Percentiles rank a stretch among this genome's conserved stretches.
phyloP scores from a whole-genome alignment of 2,113 vertebrate species.

The Labeo rohita region DNA sequence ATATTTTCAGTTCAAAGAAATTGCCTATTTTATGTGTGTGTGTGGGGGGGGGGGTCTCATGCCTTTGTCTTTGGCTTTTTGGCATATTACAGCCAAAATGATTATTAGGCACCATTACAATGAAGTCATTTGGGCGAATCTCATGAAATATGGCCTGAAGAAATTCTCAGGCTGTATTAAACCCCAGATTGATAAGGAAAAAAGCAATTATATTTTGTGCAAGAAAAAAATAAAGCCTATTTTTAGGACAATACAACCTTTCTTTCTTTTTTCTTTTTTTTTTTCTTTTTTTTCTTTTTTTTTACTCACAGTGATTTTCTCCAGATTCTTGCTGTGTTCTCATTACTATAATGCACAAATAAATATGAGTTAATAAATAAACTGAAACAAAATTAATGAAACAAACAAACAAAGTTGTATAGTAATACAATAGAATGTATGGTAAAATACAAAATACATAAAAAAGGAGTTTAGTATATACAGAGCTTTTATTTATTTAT shows the following conservation, averaged over 20 bases:
- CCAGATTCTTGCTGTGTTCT: neutral
- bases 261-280: too few relatives aligned
- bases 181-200: neutral
- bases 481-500: too few relatives aligned
- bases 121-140: neutral
- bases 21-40: too few relatives aligned
- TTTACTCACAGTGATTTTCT: neutral
- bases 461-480: too few relatives aligned
- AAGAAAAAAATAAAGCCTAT: neutral
- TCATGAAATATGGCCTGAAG: neutral
- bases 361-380: neutral
- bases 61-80: neutral
- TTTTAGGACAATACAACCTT: neutral
- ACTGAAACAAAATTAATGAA: too few relatives aligned
- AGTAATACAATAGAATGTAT: too few relatives aligned
- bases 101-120: neutral
- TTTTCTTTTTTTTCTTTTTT: neutral
- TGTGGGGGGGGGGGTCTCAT: neutral
- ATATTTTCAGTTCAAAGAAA: too few relatives aligned
- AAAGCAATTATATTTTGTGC: neutral
- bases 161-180: neutral
- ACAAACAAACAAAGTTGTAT: neutral
- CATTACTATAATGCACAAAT: neutral
- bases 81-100: neutral
- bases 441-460: too few relatives aligned